Conservation (phyloP, 2,113 vertebrate species). For the Gadus chalcogrammus region DNA sequence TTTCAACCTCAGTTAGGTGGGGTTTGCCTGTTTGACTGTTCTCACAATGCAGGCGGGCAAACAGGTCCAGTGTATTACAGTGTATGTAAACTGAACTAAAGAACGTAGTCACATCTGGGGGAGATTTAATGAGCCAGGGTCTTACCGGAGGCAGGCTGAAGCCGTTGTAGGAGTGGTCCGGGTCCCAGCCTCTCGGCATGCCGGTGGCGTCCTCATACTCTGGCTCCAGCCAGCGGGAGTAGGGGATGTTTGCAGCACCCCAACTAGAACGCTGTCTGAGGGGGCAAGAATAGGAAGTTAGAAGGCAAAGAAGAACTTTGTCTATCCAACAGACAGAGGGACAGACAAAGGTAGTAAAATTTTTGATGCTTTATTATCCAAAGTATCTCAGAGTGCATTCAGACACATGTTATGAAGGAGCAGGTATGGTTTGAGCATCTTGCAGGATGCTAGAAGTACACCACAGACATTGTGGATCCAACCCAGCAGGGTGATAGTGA, state of each 20-base stretch:
- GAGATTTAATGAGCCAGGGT: background rate
- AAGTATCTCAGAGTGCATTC: background rate
- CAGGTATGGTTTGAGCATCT: background rate
- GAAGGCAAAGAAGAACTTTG: background rate
- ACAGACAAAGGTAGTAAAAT: too few species aligned
- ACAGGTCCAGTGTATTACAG: too few species aligned
- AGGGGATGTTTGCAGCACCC: constrained; percentile 74
- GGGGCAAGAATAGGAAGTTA: background rate
- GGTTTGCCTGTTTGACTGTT: too few species aligned
- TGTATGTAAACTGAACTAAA: too few species aligned
- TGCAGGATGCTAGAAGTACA: background rate
- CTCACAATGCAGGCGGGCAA: too few species aligned
- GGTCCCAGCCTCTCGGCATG: constrained; percentile 71
- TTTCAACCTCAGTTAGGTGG: too few species aligned
- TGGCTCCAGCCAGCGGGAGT: constrained; percentile 73
- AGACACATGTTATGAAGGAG: background rate
- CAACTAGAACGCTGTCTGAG: constrained; percentile 65
- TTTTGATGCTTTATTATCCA: background rate
- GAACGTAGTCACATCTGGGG: too few species aligned
- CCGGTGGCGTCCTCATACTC: constrained; percentile 72
- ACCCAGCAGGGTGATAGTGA: background rate
- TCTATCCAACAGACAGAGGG: too few species aligned
- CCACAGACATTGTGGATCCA: too few species aligned
- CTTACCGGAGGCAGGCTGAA: constrained; percentile 72
- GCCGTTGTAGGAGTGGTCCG: constrained; percentile 64